Conservation (phyloP, 2,113 vertebrate genomes). For the Sitta europaea region DNA sequence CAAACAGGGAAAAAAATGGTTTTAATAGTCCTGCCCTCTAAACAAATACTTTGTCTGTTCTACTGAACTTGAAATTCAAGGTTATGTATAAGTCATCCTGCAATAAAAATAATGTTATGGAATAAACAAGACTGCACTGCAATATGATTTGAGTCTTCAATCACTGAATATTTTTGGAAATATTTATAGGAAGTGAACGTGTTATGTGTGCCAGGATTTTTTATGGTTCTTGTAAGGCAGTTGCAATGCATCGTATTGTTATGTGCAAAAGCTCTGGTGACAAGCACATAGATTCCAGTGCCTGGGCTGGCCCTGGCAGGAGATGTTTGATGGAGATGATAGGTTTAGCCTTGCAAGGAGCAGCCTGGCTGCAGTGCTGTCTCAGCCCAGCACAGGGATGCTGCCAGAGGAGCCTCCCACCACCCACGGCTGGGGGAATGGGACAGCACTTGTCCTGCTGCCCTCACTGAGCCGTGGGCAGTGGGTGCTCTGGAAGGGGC, state of each 20-base stretch:
- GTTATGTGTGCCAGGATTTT: slow-evolving; percentile 3
- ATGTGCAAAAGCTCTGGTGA: not conserved
- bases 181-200: slow-evolving; percentile 31
- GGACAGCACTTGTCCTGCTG: accelerated
- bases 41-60: slow-evolving; percentile 73
- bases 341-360: not conserved
- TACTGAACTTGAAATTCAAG: slow-evolving; percentile 72
- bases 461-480: not conserved
- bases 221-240: not conserved
- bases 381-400: not conserved
- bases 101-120: slow-evolving; percentile 67
- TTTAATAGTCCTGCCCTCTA: slow-evolving; percentile 69
- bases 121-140: slow-evolving; percentile 57
- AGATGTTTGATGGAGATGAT: not conserved
- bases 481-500: not conserved
- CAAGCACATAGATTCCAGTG: not conserved
- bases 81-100: slow-evolving; percentile 63
- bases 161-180: slow-evolving; percentile 39
- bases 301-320: not conserved
- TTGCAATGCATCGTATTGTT: slow-evolving; percentile 4
- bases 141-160: slow-evolving; percentile 49
- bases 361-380: not conserved
- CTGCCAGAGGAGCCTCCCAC: not conserved
- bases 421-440: accelerated
- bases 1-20: slow-evolving; percentile 65